These are phyloP conservation scores for Nemapogon koenigi DNA, from an alignment of 2,888 invertebrate genomes.

Conservation along the genomic window DNA sequence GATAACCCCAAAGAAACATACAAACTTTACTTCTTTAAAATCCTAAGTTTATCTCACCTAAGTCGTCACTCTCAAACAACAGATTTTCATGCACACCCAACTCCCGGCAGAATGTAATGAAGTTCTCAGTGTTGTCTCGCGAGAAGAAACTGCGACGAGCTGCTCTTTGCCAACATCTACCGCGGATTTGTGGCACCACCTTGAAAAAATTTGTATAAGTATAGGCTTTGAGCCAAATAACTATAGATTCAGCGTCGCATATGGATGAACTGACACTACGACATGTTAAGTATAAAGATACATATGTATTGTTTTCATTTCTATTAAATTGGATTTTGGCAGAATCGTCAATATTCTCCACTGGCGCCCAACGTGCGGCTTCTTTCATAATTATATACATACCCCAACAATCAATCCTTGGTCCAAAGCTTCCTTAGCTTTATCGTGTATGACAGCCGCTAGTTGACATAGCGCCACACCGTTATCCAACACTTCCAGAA, in stretches of 20 bases:
- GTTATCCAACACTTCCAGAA: conserved; percentile 82
- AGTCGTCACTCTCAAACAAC: conserved; percentile 88
- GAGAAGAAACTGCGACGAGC: conserved; percentile 87
- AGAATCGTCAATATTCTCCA: too few species aligned
- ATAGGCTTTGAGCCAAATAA: too few species aligned
- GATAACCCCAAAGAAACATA: too few species aligned
- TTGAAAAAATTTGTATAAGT: too few species aligned
- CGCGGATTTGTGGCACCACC: conserved; percentile 75
- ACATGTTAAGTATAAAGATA: too few species aligned
- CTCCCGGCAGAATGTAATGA: conserved; percentile 84
- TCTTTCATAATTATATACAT: conserved; percentile 20
- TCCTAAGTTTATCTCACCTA: too few species aligned
- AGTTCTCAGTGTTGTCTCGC: conserved; percentile 88
- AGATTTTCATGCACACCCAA: conserved; percentile 87
- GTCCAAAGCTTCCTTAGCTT: conserved; percentile 71
- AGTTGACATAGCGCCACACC: conserved; percentile 84
- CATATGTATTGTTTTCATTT: too few species aligned
- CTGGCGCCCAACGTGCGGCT: too few species aligned
- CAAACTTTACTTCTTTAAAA: too few species aligned
- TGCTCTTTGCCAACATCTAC: conserved; percentile 84
- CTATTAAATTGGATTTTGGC: too few species aligned
- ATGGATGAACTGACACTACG: too few species aligned
- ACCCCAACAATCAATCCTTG: conserved; percentile 69
- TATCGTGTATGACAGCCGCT: conserved; percentile 78
- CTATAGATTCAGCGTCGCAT: too few species aligned